Conservation (phyloP, 2,888 invertebrate genomes). For the Nesidiocoris tenuis region DNA sequence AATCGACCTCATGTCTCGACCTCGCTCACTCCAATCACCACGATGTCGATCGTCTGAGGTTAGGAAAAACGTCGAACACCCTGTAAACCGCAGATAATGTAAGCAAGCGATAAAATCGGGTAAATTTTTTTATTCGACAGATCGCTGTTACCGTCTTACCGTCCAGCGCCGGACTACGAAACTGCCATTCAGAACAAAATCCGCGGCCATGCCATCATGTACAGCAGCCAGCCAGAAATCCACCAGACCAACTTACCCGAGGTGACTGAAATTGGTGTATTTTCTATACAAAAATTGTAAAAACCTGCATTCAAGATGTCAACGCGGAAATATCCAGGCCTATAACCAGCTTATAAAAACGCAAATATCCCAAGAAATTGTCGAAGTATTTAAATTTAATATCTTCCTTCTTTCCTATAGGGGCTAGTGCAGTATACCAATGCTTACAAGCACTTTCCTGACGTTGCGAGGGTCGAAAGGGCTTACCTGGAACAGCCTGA, state of each 20-base stretch:
- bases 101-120: no score
- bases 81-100: no score
- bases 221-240: conserved; percentile 75
- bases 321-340: no score
- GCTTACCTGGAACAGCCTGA: conserved; percentile 47
- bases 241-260: conserved; percentile 58
- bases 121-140: no score
- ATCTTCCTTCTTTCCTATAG: not conserved
- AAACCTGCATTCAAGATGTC: no score
- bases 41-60: conserved; percentile 54
- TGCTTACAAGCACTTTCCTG: conserved; percentile 53
- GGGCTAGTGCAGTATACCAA: conserved; percentile 43
- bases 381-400: not conserved
- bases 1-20: conserved; percentile 67
- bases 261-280: no score
- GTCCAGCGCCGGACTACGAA: conserved; percentile 93
- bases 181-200: conserved; percentile 87
- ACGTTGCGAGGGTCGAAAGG: conserved; percentile 52
- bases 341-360: no score
- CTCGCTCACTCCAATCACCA: conserved; percentile 57
- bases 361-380: no score
- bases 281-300: no score
- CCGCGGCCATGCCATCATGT: conserved; percentile 57
- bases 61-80: conserved; percentile 1
- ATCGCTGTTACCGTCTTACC: conserved; percentile 77